These are phyloP conservation scores for Neuroscelio doddi DNA, from an alignment of 2,888 invertebrate species.

Conservation along the genomic window DNA sequence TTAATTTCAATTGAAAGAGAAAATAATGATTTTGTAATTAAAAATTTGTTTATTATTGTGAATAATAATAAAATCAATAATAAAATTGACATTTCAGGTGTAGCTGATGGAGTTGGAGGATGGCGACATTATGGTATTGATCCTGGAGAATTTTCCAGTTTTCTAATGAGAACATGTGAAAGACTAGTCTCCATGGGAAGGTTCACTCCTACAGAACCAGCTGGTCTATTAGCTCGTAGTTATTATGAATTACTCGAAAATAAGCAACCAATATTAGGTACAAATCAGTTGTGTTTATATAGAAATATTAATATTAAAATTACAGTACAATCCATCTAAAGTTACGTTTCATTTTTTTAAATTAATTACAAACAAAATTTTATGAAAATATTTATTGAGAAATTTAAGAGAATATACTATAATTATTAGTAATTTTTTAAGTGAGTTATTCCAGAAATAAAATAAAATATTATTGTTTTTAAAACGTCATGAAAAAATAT, in stretches of 20 bases:
- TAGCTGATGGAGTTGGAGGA: slow-evolving; percentile 99
- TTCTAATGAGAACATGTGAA: slow-evolving; percentile 96
- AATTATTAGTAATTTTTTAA: too few relatives aligned
- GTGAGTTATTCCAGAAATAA: too few relatives aligned
- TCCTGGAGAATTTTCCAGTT: slow-evolving; percentile 95
- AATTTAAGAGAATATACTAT: too few relatives aligned
- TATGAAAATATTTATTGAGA: too few relatives aligned
- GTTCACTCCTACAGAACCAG: slow-evolving; percentile 90
- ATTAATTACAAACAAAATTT: too few relatives aligned
- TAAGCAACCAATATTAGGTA: slow-evolving; percentile 93
- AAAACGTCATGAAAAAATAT: too few relatives aligned
- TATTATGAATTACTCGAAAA: slow-evolving; percentile 93
- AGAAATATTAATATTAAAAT: background rate
- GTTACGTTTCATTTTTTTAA: too few relatives aligned
- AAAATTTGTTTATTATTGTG: slow-evolving; percentile 12
- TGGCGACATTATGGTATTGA: slow-evolving; percentile 99
- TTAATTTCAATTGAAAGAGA: too few relatives aligned
- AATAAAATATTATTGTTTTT: too few relatives aligned
- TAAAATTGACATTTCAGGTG: slow-evolving; percentile 77
- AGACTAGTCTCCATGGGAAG: slow-evolving; percentile 91
- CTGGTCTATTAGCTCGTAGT: slow-evolving; percentile 90
- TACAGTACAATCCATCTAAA: too few relatives aligned
- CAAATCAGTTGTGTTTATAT: slow-evolving; percentile 48
- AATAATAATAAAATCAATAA: slow-evolving; percentile 7
- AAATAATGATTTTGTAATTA: too few relatives aligned